phyloP scores from a whole-genome alignment of 2,797 vertebrate genomes.

The Amblyopsis hoosieri region DNA sequence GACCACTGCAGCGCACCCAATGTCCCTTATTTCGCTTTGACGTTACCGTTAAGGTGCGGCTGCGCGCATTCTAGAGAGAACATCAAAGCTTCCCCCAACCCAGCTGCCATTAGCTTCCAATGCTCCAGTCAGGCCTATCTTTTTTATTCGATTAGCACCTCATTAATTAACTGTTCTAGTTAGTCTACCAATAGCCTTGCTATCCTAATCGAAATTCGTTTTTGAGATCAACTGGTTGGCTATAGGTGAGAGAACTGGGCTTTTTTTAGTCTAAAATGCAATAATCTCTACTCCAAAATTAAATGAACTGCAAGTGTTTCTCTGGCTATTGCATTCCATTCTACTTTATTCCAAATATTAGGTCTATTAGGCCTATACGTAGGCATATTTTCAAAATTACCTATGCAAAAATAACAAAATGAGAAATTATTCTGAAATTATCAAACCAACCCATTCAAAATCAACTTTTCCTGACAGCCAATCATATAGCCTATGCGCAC shows the following conservation, averaged over 20 bases:
- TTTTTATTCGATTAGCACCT: slow-evolving; percentile 44
- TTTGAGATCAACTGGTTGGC: slow-evolving; percentile 21
- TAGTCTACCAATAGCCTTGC: background rate
- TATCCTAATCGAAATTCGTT: slow-evolving; percentile 14
- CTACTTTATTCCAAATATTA: no score
- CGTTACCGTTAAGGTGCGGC: slow-evolving; percentile 59
- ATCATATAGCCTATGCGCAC: slow-evolving; percentile 50
- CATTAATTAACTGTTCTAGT: slow-evolving; percentile 51
- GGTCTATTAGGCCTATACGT: no score
- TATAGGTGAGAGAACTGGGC: background rate
- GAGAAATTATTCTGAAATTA: no score
- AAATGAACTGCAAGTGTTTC: no score
- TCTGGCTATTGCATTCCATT: no score
- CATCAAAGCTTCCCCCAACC: slow-evolving; percentile 58
- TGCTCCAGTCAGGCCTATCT: slow-evolving; percentile 12
- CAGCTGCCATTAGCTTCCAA: background rate
- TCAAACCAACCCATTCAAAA: slow-evolving; percentile 1
- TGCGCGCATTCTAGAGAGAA: slow-evolving; percentile 40
- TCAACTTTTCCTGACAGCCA: slow-evolving; percentile 65
- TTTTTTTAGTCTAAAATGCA: no score
- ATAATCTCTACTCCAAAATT: no score
- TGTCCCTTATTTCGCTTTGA: slow-evolving; percentile 65
- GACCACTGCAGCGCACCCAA: slow-evolving; percentile 38
- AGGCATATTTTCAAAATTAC: no score
- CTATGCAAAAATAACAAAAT: no score